Evolutionary conservation across 2,113 vertebrate species (phyloP).

Genomic region (Forbesichthys papilliferus): DNA sequence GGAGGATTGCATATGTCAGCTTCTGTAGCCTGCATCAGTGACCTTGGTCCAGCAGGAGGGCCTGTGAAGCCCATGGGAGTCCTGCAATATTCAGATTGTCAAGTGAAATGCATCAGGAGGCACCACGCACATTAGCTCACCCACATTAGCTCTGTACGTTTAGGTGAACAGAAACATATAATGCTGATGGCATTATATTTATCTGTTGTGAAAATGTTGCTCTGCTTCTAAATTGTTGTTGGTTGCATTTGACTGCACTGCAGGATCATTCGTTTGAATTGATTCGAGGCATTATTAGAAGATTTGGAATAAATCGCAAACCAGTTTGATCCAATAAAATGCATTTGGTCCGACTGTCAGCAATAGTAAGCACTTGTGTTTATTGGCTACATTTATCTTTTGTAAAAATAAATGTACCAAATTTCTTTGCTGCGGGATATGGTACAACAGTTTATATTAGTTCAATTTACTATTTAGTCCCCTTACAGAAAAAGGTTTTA

Average conservation of each 20-base stretch:
- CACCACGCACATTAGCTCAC: no score
- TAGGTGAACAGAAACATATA: no score
- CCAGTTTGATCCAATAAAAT: constrained; percentile 52
- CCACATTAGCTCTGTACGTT: no score
- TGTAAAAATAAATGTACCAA: neutral
- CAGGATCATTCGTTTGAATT: constrained; percentile 1
- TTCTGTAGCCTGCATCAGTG: neutral
- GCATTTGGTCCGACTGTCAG: constrained; percentile 29
- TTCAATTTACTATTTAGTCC: constrained; percentile 35
- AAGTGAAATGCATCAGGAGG: constrained; percentile 11
- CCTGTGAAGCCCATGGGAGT: constrained; percentile 28
- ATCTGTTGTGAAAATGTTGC: neutral
- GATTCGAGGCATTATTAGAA: constrained; percentile 23
- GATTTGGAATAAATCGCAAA: constrained; percentile 6
- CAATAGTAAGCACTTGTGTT: neutral
- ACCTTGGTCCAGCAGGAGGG: constrained; percentile 8
- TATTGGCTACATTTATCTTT: neutral
- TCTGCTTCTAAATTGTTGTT: neutral
- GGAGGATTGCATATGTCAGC: no score
- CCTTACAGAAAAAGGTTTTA: constrained; percentile 31
- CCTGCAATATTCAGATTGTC: constrained; percentile 49
- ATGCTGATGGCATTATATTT: neutral
- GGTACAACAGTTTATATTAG: constrained; percentile 17
- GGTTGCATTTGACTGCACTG: neutral
- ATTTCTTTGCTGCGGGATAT: neutral